Evolutionary conservation across 2,113 vertebrate species (phyloP).

Genomic region (Ginglymostoma cirratum): DNA sequence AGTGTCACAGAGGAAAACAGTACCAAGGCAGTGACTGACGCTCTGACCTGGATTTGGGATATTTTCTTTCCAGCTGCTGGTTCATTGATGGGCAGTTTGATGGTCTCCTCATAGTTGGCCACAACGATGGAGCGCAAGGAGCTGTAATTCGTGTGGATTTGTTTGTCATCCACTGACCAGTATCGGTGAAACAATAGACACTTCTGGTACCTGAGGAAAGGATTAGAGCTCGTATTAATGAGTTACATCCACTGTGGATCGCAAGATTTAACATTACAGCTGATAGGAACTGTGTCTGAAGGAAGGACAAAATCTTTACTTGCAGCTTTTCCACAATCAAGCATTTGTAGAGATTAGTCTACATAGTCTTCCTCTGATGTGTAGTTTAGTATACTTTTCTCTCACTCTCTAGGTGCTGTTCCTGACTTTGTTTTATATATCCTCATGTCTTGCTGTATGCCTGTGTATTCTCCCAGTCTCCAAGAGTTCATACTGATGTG

Average conservation of each 20-base stretch:
- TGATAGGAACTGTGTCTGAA: too few species aligned
- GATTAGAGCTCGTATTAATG: neutral
- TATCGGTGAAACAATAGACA: slow-evolving; percentile 72
- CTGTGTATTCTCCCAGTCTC: neutral
- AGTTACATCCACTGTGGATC: neutral
- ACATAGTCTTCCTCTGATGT: neutral
- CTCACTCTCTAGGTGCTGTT: neutral
- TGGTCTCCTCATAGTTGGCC: slow-evolving; percentile 72
- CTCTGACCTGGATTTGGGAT: slow-evolving; percentile 69
- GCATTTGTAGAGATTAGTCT: neutral
- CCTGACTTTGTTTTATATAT: neutral
- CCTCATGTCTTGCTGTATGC: neutral
- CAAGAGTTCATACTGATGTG: neutral
- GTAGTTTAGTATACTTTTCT: neutral
- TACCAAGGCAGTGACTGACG: neutral
- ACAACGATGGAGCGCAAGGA: slow-evolving; percentile 68
- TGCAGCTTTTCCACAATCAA: neutral
- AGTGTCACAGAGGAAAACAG: neutral
- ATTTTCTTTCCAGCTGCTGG: slow-evolving; percentile 62
- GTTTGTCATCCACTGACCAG: slow-evolving; percentile 75
- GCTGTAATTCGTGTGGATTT: slow-evolving; percentile 70
- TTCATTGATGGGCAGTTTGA: slow-evolving; percentile 77
- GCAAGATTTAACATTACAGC: neutral
- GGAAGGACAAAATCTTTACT: neutral
- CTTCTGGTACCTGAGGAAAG: slow-evolving; percentile 63